Evolutionary conservation across 2,113 vertebrate species (phyloP).

Genomic region (Gallinago undulata): DNA sequence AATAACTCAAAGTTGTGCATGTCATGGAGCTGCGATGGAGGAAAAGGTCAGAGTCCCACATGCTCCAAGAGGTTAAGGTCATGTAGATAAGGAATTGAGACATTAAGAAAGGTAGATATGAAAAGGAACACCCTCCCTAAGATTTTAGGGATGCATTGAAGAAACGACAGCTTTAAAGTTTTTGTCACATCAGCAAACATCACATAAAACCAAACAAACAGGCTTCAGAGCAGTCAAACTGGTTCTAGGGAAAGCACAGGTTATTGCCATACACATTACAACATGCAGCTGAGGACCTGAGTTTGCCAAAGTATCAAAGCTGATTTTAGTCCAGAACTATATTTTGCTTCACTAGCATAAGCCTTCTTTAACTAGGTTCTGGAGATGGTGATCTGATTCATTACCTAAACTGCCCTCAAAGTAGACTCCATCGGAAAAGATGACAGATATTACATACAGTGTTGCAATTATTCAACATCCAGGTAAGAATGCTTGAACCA

Average conservation of each 20-base stretch:
- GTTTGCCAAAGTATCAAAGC: background rate
- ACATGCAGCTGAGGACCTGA: background rate
- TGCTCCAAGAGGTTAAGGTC: background rate
- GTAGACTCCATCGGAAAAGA: background rate
- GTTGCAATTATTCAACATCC: background rate
- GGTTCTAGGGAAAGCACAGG: background rate
- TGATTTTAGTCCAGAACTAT: background rate
- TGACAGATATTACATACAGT: rapidly evolving
- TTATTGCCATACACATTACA: background rate
- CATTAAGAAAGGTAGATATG: background rate
- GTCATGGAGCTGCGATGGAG: background rate
- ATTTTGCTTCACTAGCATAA: background rate
- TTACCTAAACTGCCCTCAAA: background rate
- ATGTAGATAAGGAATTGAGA: background rate
- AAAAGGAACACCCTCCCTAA: background rate
- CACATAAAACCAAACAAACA: background rate
- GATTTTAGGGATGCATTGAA: background rate
- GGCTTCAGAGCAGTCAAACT: background rate
- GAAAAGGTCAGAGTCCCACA: background rate
- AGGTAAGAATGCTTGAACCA: background rate
- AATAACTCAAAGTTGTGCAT: background rate
- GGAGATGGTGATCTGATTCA: background rate
- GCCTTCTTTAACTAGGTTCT: background rate
- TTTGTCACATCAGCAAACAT: background rate
- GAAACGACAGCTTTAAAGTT: background rate